Conservation (phyloP, 37 sponge, comb jelly and placozoan genomes). For the Halichondria panicea region DNA sequence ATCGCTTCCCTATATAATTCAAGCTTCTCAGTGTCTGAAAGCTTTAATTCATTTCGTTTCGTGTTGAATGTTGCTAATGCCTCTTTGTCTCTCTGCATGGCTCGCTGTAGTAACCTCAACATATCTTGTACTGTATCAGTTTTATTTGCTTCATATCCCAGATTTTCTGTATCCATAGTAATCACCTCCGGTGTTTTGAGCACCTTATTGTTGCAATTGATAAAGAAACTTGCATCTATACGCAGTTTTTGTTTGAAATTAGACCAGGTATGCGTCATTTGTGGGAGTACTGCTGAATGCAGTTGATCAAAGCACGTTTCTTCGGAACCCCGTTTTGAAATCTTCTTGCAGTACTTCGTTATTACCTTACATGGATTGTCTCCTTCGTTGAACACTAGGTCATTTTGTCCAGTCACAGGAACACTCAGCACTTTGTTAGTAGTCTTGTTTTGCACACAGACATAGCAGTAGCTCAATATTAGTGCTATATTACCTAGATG, state of each 20-base stretch:
- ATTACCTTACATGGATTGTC: conserved; percentile 81
- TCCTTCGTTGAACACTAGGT: conserved; percentile 56
- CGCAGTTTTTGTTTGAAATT: conserved; percentile 38
- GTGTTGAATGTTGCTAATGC: conserved; percentile 77
- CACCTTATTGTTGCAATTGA: conserved; percentile 59
- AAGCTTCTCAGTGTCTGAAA: conserved; percentile 68
- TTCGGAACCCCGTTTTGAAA: conserved; percentile 14
- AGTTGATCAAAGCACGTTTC: conserved; percentile 72
- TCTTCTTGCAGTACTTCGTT: conserved; percentile 70
- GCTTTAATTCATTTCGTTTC: conserved; percentile 61
- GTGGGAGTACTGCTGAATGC: conserved; percentile 50
- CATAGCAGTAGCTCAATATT: no score
- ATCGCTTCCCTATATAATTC: conserved; percentile 76
- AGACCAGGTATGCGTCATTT: conserved; percentile 65
- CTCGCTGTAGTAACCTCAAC: conserved; percentile 54
- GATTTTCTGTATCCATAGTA: neutral
- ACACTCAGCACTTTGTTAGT: conserved; percentile 32
- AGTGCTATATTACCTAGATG: no score
- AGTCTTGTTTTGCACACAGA: no score
- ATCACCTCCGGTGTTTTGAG: neutral
- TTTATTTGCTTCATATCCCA: conserved; percentile 49
- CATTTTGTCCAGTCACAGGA: conserved; percentile 49
- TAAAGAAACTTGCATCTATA: conserved; percentile 65
- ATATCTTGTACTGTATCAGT: conserved; percentile 45
- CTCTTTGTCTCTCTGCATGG: conserved; percentile 54